Conservation (phyloP, 2,888 invertebrate genomes). For the Gortyna flavago region DNA sequence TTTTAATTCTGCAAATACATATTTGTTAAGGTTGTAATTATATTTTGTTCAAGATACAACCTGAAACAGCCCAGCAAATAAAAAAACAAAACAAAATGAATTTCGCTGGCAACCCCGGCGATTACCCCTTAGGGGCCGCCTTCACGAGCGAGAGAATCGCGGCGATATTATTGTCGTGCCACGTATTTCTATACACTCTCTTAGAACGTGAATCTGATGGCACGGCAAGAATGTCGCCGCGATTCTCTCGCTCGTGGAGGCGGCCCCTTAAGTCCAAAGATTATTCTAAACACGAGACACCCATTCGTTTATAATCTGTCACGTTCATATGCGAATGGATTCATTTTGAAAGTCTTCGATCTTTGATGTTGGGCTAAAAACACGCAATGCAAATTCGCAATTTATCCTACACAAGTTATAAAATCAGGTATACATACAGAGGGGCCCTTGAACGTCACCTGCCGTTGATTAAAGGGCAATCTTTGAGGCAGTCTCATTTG, state of each 20-base stretch:
- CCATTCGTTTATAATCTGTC: neutral
- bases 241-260: no score
- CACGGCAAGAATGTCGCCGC: no score
- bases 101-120: neutral
- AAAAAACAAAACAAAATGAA: neutral
- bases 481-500: constrained; percentile 24
- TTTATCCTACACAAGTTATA: constrained; percentile 28
- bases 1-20: neutral
- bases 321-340: neutral
- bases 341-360: neutral
- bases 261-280: neutral
- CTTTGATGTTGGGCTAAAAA: neutral
- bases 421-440: constrained; percentile 71
- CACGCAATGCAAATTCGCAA: neutral
- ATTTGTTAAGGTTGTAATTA: neutral
- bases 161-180: no score
- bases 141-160: no score
- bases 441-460: constrained; percentile 58
- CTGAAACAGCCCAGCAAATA: neutral
- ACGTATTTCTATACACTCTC: no score
- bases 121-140: no score
- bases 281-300: neutral
- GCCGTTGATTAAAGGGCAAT: constrained; percentile 48
- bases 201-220: no score
- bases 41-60: neutral